Conservation (phyloP, 2,888 invertebrate species). For the Phymatocera aterrima region DNA sequence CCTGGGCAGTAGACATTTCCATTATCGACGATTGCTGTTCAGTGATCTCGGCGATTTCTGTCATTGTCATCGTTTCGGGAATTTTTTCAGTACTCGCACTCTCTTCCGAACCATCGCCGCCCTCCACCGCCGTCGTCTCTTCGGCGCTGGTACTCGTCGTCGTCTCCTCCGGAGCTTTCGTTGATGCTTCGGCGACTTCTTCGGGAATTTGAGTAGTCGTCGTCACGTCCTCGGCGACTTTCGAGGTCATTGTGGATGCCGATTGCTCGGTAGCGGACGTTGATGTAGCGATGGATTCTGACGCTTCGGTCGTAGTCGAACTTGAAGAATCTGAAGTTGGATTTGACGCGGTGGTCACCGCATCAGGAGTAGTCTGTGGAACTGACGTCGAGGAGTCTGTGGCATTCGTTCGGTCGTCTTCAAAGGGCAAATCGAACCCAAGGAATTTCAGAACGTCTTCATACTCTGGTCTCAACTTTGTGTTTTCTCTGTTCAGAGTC, state of each 20-base stretch:
- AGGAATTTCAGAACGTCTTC: conserved; percentile 86
- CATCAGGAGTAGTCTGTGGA: conserved; percentile 40
- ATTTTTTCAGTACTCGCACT: neutral
- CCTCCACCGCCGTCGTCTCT: conserved; percentile 10
- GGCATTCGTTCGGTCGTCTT: conserved; percentile 67
- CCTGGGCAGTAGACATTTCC: conserved; percentile 1
- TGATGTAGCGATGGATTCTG: neutral
- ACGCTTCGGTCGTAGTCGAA: conserved; percentile 43
- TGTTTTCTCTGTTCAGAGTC: conserved; percentile 87
- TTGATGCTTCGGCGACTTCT: conserved; percentile 1
- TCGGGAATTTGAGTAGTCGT: conserved; percentile 7
- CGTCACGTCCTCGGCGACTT: neutral
- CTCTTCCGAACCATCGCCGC: neutral
- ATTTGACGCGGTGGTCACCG: conserved; percentile 49
- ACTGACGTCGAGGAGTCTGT: conserved; percentile 56
- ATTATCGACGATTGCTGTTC: conserved; percentile 27
- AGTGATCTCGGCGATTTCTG: conserved; percentile 38
- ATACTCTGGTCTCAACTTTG: conserved; percentile 85
- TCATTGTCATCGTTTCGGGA: conserved; percentile 42
- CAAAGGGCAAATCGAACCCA: conserved; percentile 83
- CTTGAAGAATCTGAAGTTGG: conserved; percentile 29
- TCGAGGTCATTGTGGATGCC: neutral
- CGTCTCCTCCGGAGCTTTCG: conserved; percentile 39
- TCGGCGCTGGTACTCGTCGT: conserved; percentile 22
- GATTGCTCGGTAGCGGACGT: neutral